These are phyloP conservation scores for Alligator sinensis DNA, from an alignment of 2,113 vertebrate species.

Conservation along the genomic window DNA sequence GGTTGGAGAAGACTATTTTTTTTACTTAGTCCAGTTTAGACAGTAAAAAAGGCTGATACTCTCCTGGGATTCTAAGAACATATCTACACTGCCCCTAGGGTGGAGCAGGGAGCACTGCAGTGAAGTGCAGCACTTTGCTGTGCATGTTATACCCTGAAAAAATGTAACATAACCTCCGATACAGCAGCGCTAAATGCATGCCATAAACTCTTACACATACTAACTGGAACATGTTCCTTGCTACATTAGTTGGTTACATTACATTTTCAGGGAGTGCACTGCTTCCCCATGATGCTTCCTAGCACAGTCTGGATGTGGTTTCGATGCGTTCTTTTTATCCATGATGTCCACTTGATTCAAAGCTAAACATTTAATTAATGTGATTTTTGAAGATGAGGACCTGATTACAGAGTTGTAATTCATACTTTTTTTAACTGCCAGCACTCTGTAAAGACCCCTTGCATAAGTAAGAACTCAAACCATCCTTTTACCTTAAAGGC, in stretches of 20 bases:
- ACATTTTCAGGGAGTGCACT: no score
- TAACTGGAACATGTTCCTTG: no score
- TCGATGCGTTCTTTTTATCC: neutral
- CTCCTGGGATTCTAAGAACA: neutral
- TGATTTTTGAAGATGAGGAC: neutral
- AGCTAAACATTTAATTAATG: neutral
- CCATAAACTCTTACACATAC: no score
- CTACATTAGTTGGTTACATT: no score
- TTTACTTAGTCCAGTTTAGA: neutral
- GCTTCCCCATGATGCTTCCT: no score
- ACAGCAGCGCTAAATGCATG: no score
- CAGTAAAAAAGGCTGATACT: neutral
- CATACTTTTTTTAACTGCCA: neutral
- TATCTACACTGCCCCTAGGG: no score
- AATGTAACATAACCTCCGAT: no score
- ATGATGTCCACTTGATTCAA: neutral
- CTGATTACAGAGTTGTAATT: no score
- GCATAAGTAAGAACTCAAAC: neutral
- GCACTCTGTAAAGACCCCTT: neutral
- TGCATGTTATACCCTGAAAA: no score
- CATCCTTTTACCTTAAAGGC: neutral
- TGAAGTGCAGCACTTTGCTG: no score
- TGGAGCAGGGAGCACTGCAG: no score
- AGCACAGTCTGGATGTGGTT: neutral
- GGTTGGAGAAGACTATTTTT: neutral